These are phyloP conservation scores for Enteromius argenteus DNA, from an alignment of 2,797 vertebrate genomes.

Conservation along the genomic window DNA sequence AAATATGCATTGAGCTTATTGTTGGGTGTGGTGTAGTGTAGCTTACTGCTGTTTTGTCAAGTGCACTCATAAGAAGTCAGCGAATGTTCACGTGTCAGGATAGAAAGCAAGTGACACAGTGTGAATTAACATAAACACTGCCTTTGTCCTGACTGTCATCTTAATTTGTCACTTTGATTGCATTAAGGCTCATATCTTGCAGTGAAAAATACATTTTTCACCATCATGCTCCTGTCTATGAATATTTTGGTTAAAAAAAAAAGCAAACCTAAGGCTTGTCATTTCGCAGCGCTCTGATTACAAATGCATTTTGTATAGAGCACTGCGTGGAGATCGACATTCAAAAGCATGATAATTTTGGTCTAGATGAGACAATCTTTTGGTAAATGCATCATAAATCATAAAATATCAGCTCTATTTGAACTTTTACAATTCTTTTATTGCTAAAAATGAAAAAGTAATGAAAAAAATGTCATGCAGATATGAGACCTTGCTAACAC, in stretches of 20 bases:
- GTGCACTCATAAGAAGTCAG: neutral
- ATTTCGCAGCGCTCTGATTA: slow-evolving; percentile 51
- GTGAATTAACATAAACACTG: slow-evolving; percentile 27
- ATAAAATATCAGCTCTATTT: slow-evolving; percentile 32
- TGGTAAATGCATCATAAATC: slow-evolving; percentile 39
- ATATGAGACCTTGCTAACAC: neutral
- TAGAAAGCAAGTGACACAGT: neutral
- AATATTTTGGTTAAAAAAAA: slow-evolving; percentile 39
- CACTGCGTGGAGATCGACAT: slow-evolving; percentile 38
- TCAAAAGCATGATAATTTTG: slow-evolving; percentile 46
- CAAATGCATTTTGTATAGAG: slow-evolving; percentile 54
- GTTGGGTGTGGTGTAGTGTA: neutral
- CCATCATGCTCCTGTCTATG: slow-evolving; percentile 34
- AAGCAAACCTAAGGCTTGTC: slow-evolving; percentile 47
- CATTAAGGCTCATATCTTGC: slow-evolving; percentile 35
- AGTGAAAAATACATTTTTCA: slow-evolving; percentile 50
- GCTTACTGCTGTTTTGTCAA: slow-evolving; percentile 11
- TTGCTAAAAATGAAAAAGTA: slow-evolving; percentile 4
- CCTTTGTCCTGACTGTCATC: slow-evolving; percentile 8
- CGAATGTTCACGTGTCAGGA: neutral
- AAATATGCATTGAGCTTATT: neutral
- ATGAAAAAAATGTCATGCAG: neutral
- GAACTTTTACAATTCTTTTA: slow-evolving; percentile 6
- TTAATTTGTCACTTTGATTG: slow-evolving; percentile 45
- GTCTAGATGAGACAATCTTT: slow-evolving; percentile 50